Conservation (phyloP, 2,888 invertebrate genomes). For the Bhutanitis thaidina region DNA sequence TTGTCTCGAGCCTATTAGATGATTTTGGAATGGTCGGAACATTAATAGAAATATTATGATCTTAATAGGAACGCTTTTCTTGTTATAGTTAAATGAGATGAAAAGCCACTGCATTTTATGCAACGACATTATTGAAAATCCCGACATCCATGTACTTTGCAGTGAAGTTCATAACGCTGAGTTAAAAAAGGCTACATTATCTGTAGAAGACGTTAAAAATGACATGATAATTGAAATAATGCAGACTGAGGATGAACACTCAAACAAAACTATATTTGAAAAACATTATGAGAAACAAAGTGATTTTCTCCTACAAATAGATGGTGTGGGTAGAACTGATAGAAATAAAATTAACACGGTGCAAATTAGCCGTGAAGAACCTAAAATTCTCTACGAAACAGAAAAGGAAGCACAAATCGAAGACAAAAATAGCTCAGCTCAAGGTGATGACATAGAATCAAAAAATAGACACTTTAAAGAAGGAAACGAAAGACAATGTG, state of each 20-base stretch:
- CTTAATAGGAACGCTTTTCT: not conserved
- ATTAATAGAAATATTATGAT: no score
- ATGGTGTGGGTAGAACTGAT: not conserved
- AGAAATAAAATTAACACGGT: not conserved
- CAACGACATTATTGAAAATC: constrained; percentile 5
- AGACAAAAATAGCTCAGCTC: no score
- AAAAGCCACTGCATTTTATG: constrained; percentile 10
- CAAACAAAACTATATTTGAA: not conserved
- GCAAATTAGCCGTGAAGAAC: not conserved
- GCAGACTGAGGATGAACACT: not conserved
- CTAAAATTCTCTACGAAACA: not conserved
- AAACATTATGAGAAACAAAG: not conserved
- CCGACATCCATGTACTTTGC: not conserved
- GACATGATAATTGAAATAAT: not conserved
- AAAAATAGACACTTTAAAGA: no score
- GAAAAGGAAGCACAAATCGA: no score
- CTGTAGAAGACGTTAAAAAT: not conserved
- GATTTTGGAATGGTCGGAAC: no score
- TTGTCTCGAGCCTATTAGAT: no score
- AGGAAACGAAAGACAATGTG: no score
- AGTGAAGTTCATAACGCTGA: not conserved
- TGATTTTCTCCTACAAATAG: not conserved
- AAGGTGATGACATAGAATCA: no score
- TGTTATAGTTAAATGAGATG: not conserved
- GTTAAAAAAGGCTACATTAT: not conserved